Conservation (phyloP, 2,888 invertebrate genomes). For the Lomographa bimaculata region DNA sequence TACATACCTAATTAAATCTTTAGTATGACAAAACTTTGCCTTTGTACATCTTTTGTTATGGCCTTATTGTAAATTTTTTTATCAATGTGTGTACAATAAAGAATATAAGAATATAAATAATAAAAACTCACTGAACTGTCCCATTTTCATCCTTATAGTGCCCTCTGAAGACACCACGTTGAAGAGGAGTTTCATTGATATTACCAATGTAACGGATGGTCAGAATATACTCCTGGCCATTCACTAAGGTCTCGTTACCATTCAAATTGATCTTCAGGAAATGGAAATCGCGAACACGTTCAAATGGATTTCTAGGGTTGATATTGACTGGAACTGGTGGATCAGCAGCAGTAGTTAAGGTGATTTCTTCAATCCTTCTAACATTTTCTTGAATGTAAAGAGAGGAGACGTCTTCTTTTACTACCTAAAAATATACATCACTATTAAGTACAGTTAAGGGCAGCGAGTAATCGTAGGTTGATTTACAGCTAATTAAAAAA, state of each 20-base stretch:
- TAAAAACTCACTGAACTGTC: constrained; percentile 60
- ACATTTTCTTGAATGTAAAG: constrained; percentile 70
- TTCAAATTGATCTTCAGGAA: constrained; percentile 63
- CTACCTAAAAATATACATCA: constrained; percentile 50
- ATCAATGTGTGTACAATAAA: no score
- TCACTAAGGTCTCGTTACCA: constrained; percentile 46
- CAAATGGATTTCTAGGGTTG: constrained; percentile 41
- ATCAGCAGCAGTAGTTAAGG: constrained; percentile 36
- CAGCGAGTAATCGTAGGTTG: no score
- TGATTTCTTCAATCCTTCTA: constrained; percentile 46
- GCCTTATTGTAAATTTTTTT: no score
- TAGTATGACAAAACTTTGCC: no score
- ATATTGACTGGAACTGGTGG: constrained; percentile 33
- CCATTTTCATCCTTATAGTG: constrained; percentile 56
- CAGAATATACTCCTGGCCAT: constrained; percentile 47
- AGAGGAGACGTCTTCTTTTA: constrained; percentile 40
- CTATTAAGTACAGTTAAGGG: no score
- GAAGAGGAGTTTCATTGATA: constrained; percentile 72
- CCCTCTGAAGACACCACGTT: constrained; percentile 72
- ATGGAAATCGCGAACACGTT: constrained; percentile 53
- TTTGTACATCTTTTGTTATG: no score
- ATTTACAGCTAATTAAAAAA: no score
- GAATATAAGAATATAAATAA: no score
- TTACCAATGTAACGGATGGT: constrained; percentile 63
- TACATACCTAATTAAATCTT: no score